Evolutionary conservation across 1,140 invertebrate species (phyloP).

Genomic region (Trichonephila clavipes): DNA sequence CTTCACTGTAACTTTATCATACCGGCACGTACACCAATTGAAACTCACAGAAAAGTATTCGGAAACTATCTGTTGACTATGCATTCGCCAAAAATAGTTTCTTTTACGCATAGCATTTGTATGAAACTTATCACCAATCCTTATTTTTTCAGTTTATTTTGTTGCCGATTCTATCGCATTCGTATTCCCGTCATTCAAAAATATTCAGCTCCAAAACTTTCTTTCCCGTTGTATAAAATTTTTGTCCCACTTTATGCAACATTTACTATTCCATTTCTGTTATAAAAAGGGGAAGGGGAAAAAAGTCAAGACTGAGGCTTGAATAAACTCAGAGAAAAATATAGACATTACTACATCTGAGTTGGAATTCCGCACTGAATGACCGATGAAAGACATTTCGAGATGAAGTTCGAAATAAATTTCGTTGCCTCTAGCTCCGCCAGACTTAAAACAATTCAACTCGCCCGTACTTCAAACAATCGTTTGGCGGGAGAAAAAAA

Average conservation of each 20-base stretch:
- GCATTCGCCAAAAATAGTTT: neutral
- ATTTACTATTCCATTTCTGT: neutral
- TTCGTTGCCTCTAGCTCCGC: neutral
- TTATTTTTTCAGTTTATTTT: neutral
- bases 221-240: neutral
- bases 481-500: neutral
- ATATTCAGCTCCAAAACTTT: neutral
- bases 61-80: neutral
- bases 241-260: neutral
- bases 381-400: slow-evolving; percentile 19
- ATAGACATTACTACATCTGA: neutral
- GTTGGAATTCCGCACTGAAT: neutral
- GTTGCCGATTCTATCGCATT: neutral
- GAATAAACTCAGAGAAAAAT: slow-evolving; percentile 9
- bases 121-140: neutral
- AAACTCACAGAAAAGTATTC: neutral
- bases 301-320: neutral
- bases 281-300: neutral
- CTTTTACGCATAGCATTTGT: neutral
- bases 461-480: slow-evolving; percentile 4
- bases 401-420: slow-evolving; percentile 13
- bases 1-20: no score
- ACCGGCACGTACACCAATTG: no score
- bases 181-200: slow-evolving; percentile 18
- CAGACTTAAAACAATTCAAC: neutral